Percentiles rank a stretch among this genome's conserved stretches.
These are phyloP conservation scores for Chondrosia reniformis DNA, from an alignment of 37 sponge, comb jelly and placozoan species.

Conservation along the genomic window DNA sequence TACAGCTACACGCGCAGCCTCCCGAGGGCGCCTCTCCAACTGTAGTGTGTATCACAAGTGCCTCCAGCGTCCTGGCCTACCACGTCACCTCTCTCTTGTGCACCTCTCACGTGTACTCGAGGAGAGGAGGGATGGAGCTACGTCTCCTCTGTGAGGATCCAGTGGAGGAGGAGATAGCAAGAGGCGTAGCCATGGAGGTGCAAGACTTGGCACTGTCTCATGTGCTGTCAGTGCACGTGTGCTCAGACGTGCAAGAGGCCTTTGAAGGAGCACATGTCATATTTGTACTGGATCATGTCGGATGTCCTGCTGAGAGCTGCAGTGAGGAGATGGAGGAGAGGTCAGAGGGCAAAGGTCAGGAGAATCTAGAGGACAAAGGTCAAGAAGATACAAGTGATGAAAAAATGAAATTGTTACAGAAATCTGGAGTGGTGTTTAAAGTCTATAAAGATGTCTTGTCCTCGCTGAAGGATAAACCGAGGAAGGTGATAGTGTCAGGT, in stretches of 20 bases:
- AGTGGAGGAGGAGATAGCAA: neutral
- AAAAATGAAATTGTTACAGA: too few relatives aligned
- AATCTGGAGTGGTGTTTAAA: too few relatives aligned
- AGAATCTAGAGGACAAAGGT: too few relatives aligned
- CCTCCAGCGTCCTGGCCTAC: slow-evolving; percentile 42
- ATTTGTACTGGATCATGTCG: slow-evolving; percentile 40
- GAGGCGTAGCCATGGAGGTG: slow-evolving; percentile 70
- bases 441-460: too few relatives aligned
- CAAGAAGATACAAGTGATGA: too few relatives aligned
- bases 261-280: slow-evolving; percentile 28
- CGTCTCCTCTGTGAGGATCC: slow-evolving; percentile 32
- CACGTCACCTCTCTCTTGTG: slow-evolving; percentile 36
- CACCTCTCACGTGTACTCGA: slow-evolving; percentile 16
- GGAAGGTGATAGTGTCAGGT: slow-evolving; percentile 51
- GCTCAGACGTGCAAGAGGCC: slow-evolving; percentile 34
- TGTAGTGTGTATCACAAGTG: slow-evolving; percentile 53
- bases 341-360: too few relatives aligned
- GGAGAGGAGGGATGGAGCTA: slow-evolving; percentile 30
- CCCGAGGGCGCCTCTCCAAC: too few relatives aligned
- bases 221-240: slow-evolving; percentile 15
- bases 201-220: slow-evolving; percentile 59
- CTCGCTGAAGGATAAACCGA: slow-evolving; percentile 41
- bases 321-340: too few relatives aligned
- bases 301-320: too few relatives aligned
- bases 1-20: neutral